Evolutionary conservation across 2,797 vertebrate species (phyloP), one percentile per base, ranked within the genome.

Genomic region (Sebastes reedi): DNA sequence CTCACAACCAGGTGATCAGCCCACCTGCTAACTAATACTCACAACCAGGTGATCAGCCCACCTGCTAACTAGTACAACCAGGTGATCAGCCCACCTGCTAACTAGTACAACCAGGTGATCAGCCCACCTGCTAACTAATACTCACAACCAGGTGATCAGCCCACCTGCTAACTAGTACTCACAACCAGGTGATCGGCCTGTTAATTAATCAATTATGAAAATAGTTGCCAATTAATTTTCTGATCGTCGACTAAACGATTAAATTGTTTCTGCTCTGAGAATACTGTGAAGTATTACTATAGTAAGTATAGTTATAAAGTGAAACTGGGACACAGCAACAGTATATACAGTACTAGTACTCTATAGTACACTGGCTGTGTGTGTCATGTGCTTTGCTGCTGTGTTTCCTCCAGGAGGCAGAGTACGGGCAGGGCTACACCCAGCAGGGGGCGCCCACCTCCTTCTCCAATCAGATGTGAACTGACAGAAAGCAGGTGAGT

Each of bases 401-500:
- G 61, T 64, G 32, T 39, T 24, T 64, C 61, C n/a, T 62, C 2
- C 34, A 94, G 90, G 92, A 87, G 1, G 86, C 84, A 46, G 91
- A 93, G 54, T 87, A 88, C 6, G 88, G 90, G 50, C 94, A 92
- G 76, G 88, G 85, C 6, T 89, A 91, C 12, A 80, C 56, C 83
- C 96, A 95, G 75, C 97, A 97, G 95, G 96, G 93, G 68, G 96
- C 94, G 10, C 97, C 96, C 39, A 98, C 97, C 84, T 98, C 97
- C 85, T 97, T 97, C 94, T 95, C 97, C 93, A 98, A 98, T 94
- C 97, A 98, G 95, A 97, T 98, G 96, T 98, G 95, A 97, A 75
- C 18, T 25, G 56, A 78, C 70, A 79, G 81, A 64, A 79, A 86
- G 80, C 92, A 92, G 96, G 97, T 97, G 90, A 96, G 96, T 94